Conservation (phyloP, 2,797 vertebrate genomes). For the Hylomyscus alleni region DNA sequence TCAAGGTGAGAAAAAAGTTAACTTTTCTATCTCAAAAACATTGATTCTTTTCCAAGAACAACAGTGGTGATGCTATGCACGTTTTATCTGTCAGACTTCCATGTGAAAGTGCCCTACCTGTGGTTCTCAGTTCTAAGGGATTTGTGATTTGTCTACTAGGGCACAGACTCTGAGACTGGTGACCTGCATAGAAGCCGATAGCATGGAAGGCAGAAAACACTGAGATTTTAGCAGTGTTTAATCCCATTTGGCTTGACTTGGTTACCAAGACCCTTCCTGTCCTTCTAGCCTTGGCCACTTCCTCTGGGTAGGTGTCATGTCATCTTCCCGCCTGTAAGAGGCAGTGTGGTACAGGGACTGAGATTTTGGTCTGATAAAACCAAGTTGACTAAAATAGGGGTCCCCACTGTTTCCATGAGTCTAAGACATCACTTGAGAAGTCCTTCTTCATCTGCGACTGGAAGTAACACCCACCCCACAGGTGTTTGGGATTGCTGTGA, state of each 20-base stretch:
- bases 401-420: neutral
- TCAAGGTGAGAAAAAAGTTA: conserved; percentile 37
- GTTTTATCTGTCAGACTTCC: neutral
- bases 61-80: neutral
- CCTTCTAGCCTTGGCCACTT: fast-evolving
- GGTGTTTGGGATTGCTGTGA: neutral
- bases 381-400: neutral
- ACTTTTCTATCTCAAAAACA: conserved; percentile 15
- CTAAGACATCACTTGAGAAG: neutral
- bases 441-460: neutral
- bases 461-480: neutral
- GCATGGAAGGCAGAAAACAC: neutral
- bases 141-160: neutral
- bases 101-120: neutral
- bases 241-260: neutral
- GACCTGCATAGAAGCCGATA: neutral
- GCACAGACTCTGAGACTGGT: neutral
- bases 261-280: neutral
- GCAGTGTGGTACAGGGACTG: neutral
- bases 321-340: conserved; percentile 2
- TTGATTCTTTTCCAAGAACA: neutral
- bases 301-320: neutral
- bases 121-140: neutral
- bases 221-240: neutral
- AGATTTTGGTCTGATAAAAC: neutral